These are phyloP conservation scores for Cantharis flavilabris DNA, from an alignment of 2,888 invertebrate genomes.

Conservation along the genomic window DNA sequence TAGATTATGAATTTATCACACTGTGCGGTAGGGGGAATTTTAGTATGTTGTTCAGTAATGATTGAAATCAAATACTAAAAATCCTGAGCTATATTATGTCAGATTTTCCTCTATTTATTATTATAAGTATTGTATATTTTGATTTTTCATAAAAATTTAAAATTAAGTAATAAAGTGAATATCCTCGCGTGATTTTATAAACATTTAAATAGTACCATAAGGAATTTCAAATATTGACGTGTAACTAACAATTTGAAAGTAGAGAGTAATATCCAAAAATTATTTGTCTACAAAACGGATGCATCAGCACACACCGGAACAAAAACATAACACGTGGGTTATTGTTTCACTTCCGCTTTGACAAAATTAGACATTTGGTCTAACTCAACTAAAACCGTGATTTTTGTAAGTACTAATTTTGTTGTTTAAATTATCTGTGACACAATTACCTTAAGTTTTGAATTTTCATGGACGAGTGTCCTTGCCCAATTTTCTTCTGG, in stretches of 20 bases:
- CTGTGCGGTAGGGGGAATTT: too few relatives aligned
- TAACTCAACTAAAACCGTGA: neutral
- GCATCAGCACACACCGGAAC: constrained; percentile 16
- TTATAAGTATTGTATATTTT: too few relatives aligned
- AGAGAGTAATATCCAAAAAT: neutral
- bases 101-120: too few relatives aligned
- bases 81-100: too few relatives aligned
- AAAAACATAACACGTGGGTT: constrained; percentile 11
- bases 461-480: constrained; percentile 52
- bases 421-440: neutral
- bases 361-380: neutral
- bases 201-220: neutral
- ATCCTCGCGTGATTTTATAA: neutral
- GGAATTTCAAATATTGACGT: neutral
- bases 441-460: constrained; percentile 53
- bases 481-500: constrained; percentile 53
- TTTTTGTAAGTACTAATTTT: neutral
- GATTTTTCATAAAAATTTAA: too few relatives aligned
- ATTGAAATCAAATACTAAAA: too few relatives aligned
- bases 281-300: constrained; percentile 11
- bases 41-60: too few relatives aligned
- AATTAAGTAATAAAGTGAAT: too few relatives aligned
- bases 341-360: constrained; percentile 25
- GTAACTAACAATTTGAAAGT: neutral
- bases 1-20: too few relatives aligned